These are phyloP conservation scores for Cecropterus lyciades DNA, from an alignment of 1,140 invertebrate genomes.

Conservation along the genomic window DNA sequence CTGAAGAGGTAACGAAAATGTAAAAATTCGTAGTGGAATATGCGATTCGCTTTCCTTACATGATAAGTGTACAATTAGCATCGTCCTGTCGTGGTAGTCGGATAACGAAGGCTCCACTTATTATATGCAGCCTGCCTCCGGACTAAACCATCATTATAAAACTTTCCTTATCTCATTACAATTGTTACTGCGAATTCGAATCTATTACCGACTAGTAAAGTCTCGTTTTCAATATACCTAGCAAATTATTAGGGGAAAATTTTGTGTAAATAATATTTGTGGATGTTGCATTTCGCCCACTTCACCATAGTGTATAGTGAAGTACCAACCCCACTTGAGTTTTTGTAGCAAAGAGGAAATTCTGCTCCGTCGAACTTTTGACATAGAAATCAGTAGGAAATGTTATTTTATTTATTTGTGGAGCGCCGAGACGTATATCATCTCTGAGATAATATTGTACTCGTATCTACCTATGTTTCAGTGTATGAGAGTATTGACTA, in stretches of 20 bases:
- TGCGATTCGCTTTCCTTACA: constrained; percentile 42
- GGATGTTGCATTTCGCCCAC: constrained; percentile 65
- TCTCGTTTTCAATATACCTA: constrained; percentile 29
- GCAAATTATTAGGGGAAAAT: constrained; percentile 36
- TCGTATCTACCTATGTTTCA: too few relatives aligned
- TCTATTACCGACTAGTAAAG: constrained; percentile 36
- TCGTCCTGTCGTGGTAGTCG: constrained; percentile 58
- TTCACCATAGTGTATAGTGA: constrained; percentile 63
- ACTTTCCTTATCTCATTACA: constrained; percentile 33
- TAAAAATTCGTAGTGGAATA: too few relatives aligned
- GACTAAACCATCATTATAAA: constrained; percentile 55
- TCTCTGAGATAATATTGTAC: neutral
- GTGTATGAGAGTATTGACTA: too few relatives aligned
- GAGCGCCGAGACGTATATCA: neutral
- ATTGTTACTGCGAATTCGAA: constrained; percentile 40
- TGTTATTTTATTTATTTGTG: constrained; percentile 4
- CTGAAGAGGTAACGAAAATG: too few relatives aligned
- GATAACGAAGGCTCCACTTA: constrained; percentile 74
- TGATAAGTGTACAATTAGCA: constrained; percentile 73
- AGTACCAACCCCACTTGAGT: constrained; percentile 53
- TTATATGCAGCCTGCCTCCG: constrained; percentile 63
- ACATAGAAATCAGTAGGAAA: constrained; percentile 10
- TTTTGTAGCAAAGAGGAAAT: constrained; percentile 50
- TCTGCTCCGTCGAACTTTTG: constrained; percentile 34
- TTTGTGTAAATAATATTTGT: constrained; percentile 55